Conservation (phyloP, 1,140 invertebrate species). For the Dermatophagoides farinae region DNA sequence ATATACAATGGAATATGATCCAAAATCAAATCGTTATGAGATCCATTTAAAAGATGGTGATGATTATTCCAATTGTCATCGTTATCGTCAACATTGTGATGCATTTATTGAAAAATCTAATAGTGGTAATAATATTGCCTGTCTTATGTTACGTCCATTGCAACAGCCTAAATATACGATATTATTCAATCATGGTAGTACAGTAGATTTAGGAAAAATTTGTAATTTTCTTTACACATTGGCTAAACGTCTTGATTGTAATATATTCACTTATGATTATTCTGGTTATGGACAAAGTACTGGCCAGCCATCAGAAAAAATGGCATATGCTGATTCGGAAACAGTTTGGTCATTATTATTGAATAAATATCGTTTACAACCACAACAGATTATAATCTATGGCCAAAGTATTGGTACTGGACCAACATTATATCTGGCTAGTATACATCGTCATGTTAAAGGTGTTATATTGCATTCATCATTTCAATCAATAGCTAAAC, state of each 20-base stretch:
- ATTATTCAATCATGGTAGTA: conserved; percentile 10
- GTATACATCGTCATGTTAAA: conserved; percentile 27
- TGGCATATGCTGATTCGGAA: conserved; percentile 34
- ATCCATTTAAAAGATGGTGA: conserved; percentile 1
- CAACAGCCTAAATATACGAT: conserved; percentile 3
- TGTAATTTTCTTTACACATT: conserved; percentile 11
- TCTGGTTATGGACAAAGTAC: conserved; percentile 24
- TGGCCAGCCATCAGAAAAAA: conserved; percentile 32
- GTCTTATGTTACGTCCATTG: background rate
- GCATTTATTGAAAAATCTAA: background rate
- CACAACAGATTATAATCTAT: conserved; percentile 33
- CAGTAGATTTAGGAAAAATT: conserved; percentile 7
- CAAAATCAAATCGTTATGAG: conserved; percentile 22
- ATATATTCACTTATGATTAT: conserved; percentile 35
- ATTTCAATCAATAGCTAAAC: conserved; percentile 18
- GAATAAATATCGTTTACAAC: conserved; percentile 27
- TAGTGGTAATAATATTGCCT: conserved; percentile 6
- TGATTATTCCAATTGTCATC: conserved; percentile 1
- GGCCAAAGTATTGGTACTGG: conserved; percentile 31
- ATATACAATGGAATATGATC: conserved; percentile 47
- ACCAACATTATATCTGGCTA: conserved; percentile 34
- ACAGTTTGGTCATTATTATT: conserved; percentile 27
- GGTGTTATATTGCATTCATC: conserved; percentile 35
- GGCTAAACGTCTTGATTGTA: background rate
- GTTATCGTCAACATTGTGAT: background rate